These are phyloP conservation scores for Telmatochromis sp. DNA, from an alignment of 2,113 vertebrate genomes.

Conservation along the genomic window DNA sequence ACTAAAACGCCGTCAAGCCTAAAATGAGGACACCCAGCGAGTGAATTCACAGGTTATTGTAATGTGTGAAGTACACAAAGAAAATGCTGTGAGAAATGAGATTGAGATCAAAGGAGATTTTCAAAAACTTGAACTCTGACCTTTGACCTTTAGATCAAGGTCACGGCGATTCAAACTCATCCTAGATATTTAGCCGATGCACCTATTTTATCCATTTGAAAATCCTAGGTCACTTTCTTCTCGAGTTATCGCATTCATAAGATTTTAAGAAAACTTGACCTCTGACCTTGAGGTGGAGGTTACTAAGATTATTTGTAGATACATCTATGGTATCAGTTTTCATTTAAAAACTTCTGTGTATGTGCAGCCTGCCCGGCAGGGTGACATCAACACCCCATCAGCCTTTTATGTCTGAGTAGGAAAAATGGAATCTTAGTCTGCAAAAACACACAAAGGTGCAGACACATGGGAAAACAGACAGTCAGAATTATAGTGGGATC, in stretches of 20 bases:
- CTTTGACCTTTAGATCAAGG: neutral
- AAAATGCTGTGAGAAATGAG: neutral
- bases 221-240: neutral
- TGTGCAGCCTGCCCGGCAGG: neutral
- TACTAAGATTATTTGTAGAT: neutral
- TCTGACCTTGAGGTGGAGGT: neutral
- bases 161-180: neutral
- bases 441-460: neutral
- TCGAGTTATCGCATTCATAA: neutral
- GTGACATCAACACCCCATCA: neutral
- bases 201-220: neutral
- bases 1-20: neutral
- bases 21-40: neutral
- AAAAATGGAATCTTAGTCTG: neutral
- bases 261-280: neutral
- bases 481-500: conserved; percentile 19
- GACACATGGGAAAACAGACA: neutral
- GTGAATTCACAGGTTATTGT: neutral
- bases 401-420: neutral
- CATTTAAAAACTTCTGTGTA: neutral
- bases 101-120: neutral
- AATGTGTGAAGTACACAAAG: neutral
- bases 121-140: neutral
- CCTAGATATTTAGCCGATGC: neutral
- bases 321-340: neutral